Conservation (phyloP, 2,113 vertebrate genomes). For the Bagarius yarrelli region DNA sequence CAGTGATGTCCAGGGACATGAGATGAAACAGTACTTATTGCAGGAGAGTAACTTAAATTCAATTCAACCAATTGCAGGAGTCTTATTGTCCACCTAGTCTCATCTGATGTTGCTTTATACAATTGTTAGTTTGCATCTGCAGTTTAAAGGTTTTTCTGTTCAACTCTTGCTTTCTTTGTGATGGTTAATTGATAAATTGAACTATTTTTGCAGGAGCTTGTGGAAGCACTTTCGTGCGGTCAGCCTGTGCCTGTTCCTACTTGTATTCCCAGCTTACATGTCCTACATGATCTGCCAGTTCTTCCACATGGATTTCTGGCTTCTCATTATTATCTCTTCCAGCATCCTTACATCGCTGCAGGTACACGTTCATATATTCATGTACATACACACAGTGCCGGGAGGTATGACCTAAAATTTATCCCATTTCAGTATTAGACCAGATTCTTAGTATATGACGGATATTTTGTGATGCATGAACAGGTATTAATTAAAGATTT, state of each 20-base stretch:
- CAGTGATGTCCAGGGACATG: too few relatives aligned
- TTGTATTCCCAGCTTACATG: constrained; percentile 96
- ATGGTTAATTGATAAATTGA: not conserved
- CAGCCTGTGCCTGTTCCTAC: constrained; percentile 89
- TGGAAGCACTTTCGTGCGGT: constrained; percentile 98
- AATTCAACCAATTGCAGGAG: too few relatives aligned
- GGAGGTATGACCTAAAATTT: too few relatives aligned
- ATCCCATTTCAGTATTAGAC: too few relatives aligned
- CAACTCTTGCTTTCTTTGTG: not conserved
- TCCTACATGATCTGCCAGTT: constrained; percentile 99
- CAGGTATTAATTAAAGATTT: too few relatives aligned
- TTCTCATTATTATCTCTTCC: constrained; percentile 97
- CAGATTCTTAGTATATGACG: too few relatives aligned
- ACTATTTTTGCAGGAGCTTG: constrained; percentile 77
- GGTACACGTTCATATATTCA: constrained; percentile 67
- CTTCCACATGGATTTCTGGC: constrained; percentile 99
- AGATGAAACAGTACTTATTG: too few relatives aligned
- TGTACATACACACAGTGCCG: not conserved
- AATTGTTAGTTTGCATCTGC: not conserved
- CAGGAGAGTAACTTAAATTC: too few relatives aligned
- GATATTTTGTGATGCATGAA: too few relatives aligned
- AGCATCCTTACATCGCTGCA: constrained; percentile 96
- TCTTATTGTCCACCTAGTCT: too few relatives aligned
- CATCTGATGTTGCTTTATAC: too few relatives aligned
- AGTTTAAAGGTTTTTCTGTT: not conserved